Percentiles rank a stretch among this genome's conserved stretches.
Conservation (phyloP, 2,888 invertebrate species). For the Nesidiocoris tenuis region DNA sequence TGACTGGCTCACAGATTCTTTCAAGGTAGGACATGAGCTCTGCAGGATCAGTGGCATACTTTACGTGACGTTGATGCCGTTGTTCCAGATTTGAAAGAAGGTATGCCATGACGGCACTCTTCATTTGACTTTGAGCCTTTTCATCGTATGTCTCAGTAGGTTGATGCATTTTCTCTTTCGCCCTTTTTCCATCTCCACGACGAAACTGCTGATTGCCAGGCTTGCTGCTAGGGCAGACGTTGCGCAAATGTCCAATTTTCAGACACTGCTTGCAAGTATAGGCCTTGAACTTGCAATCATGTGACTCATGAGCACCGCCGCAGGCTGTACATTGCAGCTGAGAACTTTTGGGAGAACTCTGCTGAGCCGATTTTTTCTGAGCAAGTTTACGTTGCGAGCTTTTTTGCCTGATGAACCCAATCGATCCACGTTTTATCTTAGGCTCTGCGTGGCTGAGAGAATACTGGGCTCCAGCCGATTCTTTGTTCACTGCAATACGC, state of each 20-base stretch:
- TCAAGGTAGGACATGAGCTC: too few species aligned
- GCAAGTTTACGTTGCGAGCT: neutral
- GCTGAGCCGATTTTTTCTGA: constrained; percentile 2
- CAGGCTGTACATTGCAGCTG: constrained; percentile 8
- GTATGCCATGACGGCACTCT: too few species aligned
- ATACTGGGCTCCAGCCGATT: neutral
- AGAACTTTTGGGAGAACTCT: neutral
- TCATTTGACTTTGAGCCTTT: too few species aligned
- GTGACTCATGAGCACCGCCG: constrained; percentile 1
- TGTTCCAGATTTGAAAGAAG: too few species aligned
- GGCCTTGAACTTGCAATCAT: constrained; percentile 12
- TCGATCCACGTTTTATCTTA: neutral
- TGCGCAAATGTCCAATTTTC: constrained; percentile 11
- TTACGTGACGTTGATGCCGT: too few species aligned
- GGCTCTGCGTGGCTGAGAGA: neutral
- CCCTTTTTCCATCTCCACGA: neutral
- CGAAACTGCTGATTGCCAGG: neutral
- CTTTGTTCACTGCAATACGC: constrained; percentile 15
- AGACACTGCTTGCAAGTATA: constrained; percentile 26
- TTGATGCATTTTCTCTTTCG: neutral
- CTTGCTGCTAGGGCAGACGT: constrained; percentile 22
- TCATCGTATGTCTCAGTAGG: neutral
- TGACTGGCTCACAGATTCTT: too few species aligned
- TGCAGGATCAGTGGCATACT: too few species aligned
- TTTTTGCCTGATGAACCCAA: constrained; percentile 12